A percentile compares a stretch with the other conserved stretches of the same genome.
phyloP scores from a whole-genome alignment of 2,888 invertebrate genomes.

The Bruchidius siliquastri region DNA sequence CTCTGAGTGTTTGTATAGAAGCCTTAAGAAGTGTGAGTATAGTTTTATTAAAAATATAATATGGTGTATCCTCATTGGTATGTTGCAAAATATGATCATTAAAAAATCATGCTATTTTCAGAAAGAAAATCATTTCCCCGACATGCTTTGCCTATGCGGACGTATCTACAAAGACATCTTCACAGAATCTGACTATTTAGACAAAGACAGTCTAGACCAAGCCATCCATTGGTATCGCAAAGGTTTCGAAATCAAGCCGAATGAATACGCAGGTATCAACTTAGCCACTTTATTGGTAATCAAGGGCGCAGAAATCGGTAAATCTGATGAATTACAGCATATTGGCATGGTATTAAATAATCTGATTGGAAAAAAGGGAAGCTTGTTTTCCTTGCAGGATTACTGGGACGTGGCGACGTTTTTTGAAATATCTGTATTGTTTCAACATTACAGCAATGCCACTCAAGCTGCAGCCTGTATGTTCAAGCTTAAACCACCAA shows the following conservation, averaged over 20 bases:
- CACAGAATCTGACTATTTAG: constrained; percentile 90
- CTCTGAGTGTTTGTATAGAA: constrained; percentile 84
- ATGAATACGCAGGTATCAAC: constrained; percentile 97
- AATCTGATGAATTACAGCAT: constrained; percentile 84
- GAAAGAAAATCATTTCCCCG: constrained; percentile 93
- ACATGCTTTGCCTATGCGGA: constrained; percentile 95
- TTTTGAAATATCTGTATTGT: constrained; percentile 96
- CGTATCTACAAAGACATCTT: constrained; percentile 97
- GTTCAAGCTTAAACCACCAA: constrained; percentile 86
- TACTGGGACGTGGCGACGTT: constrained; percentile 99
- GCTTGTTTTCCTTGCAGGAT: constrained; percentile 84
- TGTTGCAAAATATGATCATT: no score
- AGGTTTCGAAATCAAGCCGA: constrained; percentile 96
- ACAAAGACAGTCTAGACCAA: constrained; percentile 79
- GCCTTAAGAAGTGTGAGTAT: constrained; percentile 65
- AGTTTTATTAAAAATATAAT: no score
- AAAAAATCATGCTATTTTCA: no score
- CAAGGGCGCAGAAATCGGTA: constrained; percentile 91
- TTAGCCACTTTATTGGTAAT: constrained; percentile 95
- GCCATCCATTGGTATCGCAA: constrained; percentile 97
- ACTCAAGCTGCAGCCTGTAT: constrained; percentile 84
- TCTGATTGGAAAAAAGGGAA: constrained; percentile 96
- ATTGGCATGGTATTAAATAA: constrained; percentile 95
- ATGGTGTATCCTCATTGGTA: no score
- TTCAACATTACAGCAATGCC: constrained; percentile 95